Evolutionary conservation across 1,140 invertebrate genomes (phyloP), one percentile per base, ranked within the genome.

Genomic region (Halictus rubicundus): DNA sequence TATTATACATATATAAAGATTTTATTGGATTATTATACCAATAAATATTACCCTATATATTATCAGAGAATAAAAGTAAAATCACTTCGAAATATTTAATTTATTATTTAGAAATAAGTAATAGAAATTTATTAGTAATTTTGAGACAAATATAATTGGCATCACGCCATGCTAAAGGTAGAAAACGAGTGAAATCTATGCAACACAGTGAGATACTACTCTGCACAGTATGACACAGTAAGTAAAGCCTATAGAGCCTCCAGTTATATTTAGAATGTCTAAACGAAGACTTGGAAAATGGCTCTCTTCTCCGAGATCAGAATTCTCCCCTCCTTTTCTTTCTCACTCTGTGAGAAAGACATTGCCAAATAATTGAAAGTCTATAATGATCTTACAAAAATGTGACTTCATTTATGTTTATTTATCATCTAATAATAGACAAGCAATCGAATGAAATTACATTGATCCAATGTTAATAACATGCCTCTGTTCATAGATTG

Each of bases 211-310:
- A 85, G 86, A 90, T 89, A 86, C 84, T 87, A 71, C 83, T 91
- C 81, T 85, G 82, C 82, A 83, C 81, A 81, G 85, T 84, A 90
- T 86, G 88, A 88, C 89, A 88, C 86, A 84, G 87, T 88, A 88
- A 80, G 85, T 88, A 91, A 89, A 91, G 89, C 87, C 83, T 91
- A 88, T 91, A 88, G 81, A 89, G 86, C 88, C 88, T 90, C 85
- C 61, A 69, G 85, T 88, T 93, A 93, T 91, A 92, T 90, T 92
- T 93, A 93, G 91, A 90, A 71, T 84, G 85, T 91, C 92, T 92
- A 92, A 93, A 93, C 91, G 89, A 90, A 92, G 91, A 92, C 89
- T 91, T 91, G 89, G 91, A 92, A 92, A 93, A 91, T 92, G 89
- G 88, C 89, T 92, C 90, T 91, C 83, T 85, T 86, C 81, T 86